Evolutionary conservation across 2,113 vertebrate genomes (phyloP).

Genomic region (Nansenia antarctica): DNA sequence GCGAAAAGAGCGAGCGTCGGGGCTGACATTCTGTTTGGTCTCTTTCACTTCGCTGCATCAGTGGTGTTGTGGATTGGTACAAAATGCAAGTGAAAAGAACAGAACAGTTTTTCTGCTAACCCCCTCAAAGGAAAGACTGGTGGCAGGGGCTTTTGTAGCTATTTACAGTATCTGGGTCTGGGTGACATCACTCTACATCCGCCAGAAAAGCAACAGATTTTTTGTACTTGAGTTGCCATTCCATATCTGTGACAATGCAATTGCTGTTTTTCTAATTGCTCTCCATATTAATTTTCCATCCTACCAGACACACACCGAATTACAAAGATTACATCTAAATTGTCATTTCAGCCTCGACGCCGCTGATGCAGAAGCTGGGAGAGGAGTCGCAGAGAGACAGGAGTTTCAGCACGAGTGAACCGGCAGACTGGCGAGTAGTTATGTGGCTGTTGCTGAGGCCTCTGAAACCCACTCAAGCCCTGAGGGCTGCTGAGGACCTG

Average conservation of each 20-base stretch:
- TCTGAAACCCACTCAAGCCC: not conserved
- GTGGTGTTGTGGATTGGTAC: not conserved
- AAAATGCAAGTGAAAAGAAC: constrained; percentile 29
- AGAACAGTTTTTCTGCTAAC: constrained; percentile 25
- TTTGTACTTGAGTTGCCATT: constrained; percentile 30
- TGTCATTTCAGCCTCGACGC: constrained; percentile 59
- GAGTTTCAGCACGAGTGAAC: constrained; percentile 16
- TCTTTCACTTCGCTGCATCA: constrained; percentile 4
- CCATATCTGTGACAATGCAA: constrained; percentile 55
- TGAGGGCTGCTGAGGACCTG: constrained; percentile 14
- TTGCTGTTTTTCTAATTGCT: constrained; percentile 68
- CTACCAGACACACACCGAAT: constrained; percentile 68
- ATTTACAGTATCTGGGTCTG: constrained; percentile 22
- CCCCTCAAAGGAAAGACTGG: constrained; percentile 25
- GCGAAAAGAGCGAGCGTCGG: constrained; percentile 22
- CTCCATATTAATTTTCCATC: constrained; percentile 69
- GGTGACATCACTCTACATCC: constrained; percentile 20
- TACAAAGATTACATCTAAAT: constrained; percentile 66
- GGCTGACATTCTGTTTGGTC: constrained; percentile 6
- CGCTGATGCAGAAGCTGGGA: constrained; percentile 54
- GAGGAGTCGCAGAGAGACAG: constrained; percentile 36
- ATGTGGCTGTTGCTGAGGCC: not conserved
- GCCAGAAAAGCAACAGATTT: constrained; percentile 13
- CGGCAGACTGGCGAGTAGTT: not conserved
- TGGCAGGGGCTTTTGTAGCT: not conserved